Base-by-base conservation (phyloP, 2,888 invertebrate genomes). In the Brachycybe producta region DNA sequence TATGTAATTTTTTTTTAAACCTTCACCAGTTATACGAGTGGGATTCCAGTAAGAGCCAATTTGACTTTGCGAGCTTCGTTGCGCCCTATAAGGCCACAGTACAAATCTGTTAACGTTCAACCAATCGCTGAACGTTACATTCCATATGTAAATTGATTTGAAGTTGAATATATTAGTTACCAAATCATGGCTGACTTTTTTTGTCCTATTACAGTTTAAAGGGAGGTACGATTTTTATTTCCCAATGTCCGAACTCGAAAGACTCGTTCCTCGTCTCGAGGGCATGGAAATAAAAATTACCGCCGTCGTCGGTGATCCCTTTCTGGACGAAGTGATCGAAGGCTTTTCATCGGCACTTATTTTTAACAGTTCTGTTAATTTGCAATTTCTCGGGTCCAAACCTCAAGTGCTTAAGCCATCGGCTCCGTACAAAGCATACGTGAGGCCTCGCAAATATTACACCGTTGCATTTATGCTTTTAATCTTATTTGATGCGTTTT, bases 321-420 rank as follows among this genome's bases (percentile, higher is more conserved):
- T 85, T 68, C 73, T 86, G 51, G 81, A 90, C 61, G 86, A 90
- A 67, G 69, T 83, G 41, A 77, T 88, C 40, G 80, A 84, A 55
- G 95, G 94, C 0, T 87, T 80, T 71, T 83, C 91, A 13, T 80
- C 82, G 52, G 84, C 91, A 0, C 73, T 90, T 57, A 79, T 95
- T 44, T 90, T 81, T 65, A 88, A 90, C 69, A 87, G 90, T 0
- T 84, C 84, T 5, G 74, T 91, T 5, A 77, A 79, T 48, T 75
- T 94, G 1, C 75, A 78, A 32, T 88, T 94, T 67, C 73, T 94
- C 2, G 95, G 94, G 0, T 88, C 86, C 28, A 77, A 82, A 0
- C 86, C 94, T 5, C 88, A 94, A 67, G 82, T 95, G 15, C 94
- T 94, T 70, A 95, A 94, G 66, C 94, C 95, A 0, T 76, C 85